Evolutionary conservation across 2,797 vertebrate species (phyloP), one percentile per base, ranked within the genome.

Genomic region (Kryptolebias ocellatus): DNA sequence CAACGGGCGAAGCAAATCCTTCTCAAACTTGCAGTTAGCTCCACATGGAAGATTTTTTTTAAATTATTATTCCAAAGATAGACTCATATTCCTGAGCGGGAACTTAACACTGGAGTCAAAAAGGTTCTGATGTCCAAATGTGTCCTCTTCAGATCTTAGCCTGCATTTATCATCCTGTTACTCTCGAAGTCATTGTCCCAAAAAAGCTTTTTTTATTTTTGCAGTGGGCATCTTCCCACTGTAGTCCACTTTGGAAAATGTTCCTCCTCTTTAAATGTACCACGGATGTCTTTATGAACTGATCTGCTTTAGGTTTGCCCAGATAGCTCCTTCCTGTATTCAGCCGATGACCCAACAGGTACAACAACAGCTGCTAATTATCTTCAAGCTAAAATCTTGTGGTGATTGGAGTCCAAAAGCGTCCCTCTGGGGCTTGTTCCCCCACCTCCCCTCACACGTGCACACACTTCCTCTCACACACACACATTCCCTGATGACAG

Each of bases 201-300:
- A 55, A 51, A 53, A 56, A 54, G 76, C 63, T 61, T 80, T 90
- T 42, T 87, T 89, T 74, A 85, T 85, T 79, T 82, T 88, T 39
- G 79, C 64, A 12, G 83, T 84, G 68, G 75, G 64, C 90, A 92
- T 92, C 66, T 69, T 91, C 58, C 88, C 76, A 82, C 72, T 78
- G 79, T 28, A 46, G 53, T 78, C 64, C 72, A 70, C 74, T 71
- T 34, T 61, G 56, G 18, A 72, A 31, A 72, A 74, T 0, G 49
- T 79, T 67, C 45, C 59, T 69, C 52, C 60, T 68, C 67, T 64
- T 61, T 47, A 9, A n/a, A 16, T 49, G 16, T 15, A 15, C 44
- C 44, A 2, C 59, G 52, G 27, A 17, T 17, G 55, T 64, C 71
- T 80, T 66, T 73, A 24, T 53, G 49, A 46, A 75, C 73, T 70